Percentiles rank a stretch among this genome's conserved stretches.
phyloP scores from a whole-genome alignment of 2,888 invertebrate species.

The Hedya salicella region DNA sequence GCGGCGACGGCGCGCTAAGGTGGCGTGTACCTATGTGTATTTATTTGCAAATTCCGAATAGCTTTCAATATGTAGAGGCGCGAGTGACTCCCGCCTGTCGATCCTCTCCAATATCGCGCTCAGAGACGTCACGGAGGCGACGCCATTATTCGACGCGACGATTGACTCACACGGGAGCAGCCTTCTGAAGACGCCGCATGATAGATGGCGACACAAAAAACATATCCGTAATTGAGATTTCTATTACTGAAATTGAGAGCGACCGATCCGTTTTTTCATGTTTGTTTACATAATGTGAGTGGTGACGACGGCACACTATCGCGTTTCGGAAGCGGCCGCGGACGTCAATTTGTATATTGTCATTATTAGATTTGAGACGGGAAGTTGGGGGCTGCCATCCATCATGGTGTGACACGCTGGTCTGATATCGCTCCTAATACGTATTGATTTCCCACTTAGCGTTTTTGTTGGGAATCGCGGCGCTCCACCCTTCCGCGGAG shows the following conservation, averaged over 20 bases:
- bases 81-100: constrained; percentile 79
- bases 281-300: constrained; percentile 83
- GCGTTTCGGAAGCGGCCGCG: constrained; percentile 79
- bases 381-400: constrained; percentile 82
- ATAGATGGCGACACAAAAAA: constrained; percentile 81
- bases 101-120: constrained; percentile 81
- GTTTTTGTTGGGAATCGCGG: constrained; percentile 81
- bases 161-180: constrained; percentile 74
- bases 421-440: constrained; percentile 84
- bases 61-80: constrained; percentile 83
- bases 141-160: constrained; percentile 76
- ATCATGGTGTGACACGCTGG: constrained; percentile 82
- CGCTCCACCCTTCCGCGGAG: constrained; percentile 82
- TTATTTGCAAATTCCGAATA: constrained; percentile 83
- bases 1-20: constrained; percentile 55
- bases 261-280: constrained; percentile 73
- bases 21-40: constrained; percentile 72
- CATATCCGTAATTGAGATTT: constrained; percentile 84
- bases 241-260: constrained; percentile 82
- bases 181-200: constrained; percentile 71
- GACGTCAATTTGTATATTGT: constrained; percentile 85
- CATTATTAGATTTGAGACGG: constrained; percentile 81
- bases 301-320: constrained; percentile 74
- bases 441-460: constrained; percentile 85
- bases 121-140: constrained; percentile 74